Evolutionary conservation across 2,888 invertebrate species (phyloP).

Genomic region (Sminthurinus aureus): DNA sequence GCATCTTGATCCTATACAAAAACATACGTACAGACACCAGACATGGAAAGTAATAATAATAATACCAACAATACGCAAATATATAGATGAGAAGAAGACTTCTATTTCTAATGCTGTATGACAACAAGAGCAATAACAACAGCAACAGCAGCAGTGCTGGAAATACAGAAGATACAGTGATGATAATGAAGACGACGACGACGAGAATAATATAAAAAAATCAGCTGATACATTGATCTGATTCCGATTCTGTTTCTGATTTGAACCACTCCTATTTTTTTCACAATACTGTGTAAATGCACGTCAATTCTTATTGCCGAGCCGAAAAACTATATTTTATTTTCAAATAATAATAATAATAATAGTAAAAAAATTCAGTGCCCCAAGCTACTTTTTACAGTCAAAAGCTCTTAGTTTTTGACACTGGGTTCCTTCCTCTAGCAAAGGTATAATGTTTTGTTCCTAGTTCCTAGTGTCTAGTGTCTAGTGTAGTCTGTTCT

Average conservation of each 20-base stretch:
- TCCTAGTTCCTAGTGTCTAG: too few relatives aligned
- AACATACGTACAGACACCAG: not conserved
- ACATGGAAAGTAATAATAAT: not conserved
- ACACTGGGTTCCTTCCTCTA: conserved; percentile 12
- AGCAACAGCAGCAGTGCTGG: not conserved
- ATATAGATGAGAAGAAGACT: too few relatives aligned
- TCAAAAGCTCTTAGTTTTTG: not conserved
- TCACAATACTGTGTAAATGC: conserved; percentile 9
- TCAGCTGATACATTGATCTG: conserved; percentile 42
- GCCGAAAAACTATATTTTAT: conserved; percentile 33
- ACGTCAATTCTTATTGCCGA: conserved; percentile 24
- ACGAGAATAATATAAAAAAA: conserved; percentile 17
- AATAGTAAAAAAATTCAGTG: not conserved
- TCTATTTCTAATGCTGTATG: conserved; percentile 33
- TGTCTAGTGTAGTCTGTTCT: not conserved
- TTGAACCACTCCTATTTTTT: conserved; percentile 41
- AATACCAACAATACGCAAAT: not conserved
- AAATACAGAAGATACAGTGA: not conserved
- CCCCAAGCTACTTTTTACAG: conserved; percentile 20
- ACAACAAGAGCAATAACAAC: too few relatives aligned
- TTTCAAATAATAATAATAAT: not conserved
- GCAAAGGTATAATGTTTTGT: too few relatives aligned
- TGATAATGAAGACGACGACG: conserved; percentile 10
- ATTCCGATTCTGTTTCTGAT: too few relatives aligned
- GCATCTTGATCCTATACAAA: too few relatives aligned